These are phyloP conservation scores for Spodoptera frugiperda DNA, from an alignment of 1,140 invertebrate species.

Conservation along the genomic window DNA sequence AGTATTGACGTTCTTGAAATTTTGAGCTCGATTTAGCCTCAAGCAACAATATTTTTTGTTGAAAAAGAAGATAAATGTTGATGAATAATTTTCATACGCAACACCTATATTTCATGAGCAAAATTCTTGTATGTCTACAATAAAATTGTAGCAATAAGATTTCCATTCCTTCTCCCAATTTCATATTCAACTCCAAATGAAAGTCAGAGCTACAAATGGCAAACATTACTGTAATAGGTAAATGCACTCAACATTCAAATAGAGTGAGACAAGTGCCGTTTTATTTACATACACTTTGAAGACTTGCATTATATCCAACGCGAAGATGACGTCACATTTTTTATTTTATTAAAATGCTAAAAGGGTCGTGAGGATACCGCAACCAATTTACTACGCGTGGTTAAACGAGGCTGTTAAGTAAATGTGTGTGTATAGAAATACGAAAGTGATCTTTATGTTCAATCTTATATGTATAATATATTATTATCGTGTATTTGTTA, in stretches of 20 bases:
- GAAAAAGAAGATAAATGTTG: too few relatives aligned
- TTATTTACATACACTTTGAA: not conserved
- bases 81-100: too few relatives aligned
- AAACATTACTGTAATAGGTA: conserved; percentile 13
- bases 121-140: too few relatives aligned
- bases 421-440: not conserved
- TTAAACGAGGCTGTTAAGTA: not conserved
- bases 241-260: conserved; percentile 19
- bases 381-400: conserved; percentile 23
- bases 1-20: too few relatives aligned
- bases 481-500: too few relatives aligned
- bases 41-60: too few relatives aligned
- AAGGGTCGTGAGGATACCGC: conserved; percentile 34
- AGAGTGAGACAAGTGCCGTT: not conserved
- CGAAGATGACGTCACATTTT: conserved; percentile 32
- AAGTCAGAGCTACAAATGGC: conserved; percentile 4
- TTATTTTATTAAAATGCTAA: conserved; percentile 51
- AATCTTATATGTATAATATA: too few relatives aligned
- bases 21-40: too few relatives aligned
- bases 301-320: not conserved
- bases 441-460: conserved; percentile 11
- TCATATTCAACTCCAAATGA: not conserved
- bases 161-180: not conserved
- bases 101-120: too few relatives aligned
- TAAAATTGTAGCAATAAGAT: too few relatives aligned